These are phyloP conservation scores for Masnerella sp. DNA, from an alignment of 2,888 invertebrate species.

Conservation along the genomic window DNA sequence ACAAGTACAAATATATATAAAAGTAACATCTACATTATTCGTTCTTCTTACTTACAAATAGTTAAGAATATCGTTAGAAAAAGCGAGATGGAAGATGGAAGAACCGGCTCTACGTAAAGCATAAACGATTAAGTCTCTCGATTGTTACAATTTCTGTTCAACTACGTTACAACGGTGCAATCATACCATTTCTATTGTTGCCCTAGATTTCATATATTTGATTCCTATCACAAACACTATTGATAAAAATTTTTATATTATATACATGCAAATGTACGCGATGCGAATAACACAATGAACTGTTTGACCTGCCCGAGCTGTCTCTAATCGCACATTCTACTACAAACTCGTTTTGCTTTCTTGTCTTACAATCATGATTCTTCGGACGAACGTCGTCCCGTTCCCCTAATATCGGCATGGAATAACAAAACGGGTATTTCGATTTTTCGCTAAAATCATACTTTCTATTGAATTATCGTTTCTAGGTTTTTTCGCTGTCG, in stretches of 20 bases:
- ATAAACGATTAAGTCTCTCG: conserved; percentile 30
- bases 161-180: conserved; percentile 46
- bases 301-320: conserved; percentile 76
- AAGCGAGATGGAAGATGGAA: conserved; percentile 19
- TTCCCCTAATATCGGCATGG: conserved; percentile 31
- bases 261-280: conserved; percentile 58
- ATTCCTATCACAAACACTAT: conserved; percentile 54
- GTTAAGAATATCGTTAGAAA: neutral
- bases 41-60: conserved; percentile 15
- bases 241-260: conserved; percentile 57
- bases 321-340: conserved; percentile 68
- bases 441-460: conserved; percentile 7
- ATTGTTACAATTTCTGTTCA: conserved; percentile 10
- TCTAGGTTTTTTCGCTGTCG: neutral
- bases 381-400: conserved; percentile 26
- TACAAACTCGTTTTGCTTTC: conserved; percentile 44
- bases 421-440: conserved; percentile 44
- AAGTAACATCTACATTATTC: conserved; percentile 12
- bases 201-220: conserved; percentile 47
- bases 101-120: conserved; percentile 47
- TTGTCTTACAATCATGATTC: conserved; percentile 29
- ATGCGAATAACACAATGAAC: conserved; percentile 59
- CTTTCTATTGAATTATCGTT: conserved; percentile 10
- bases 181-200: conserved; percentile 46
- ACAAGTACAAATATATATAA: conserved; percentile 23